Base-by-base conservation (phyloP, 2,888 invertebrate species). In the Zeuzera pyrina region DNA sequence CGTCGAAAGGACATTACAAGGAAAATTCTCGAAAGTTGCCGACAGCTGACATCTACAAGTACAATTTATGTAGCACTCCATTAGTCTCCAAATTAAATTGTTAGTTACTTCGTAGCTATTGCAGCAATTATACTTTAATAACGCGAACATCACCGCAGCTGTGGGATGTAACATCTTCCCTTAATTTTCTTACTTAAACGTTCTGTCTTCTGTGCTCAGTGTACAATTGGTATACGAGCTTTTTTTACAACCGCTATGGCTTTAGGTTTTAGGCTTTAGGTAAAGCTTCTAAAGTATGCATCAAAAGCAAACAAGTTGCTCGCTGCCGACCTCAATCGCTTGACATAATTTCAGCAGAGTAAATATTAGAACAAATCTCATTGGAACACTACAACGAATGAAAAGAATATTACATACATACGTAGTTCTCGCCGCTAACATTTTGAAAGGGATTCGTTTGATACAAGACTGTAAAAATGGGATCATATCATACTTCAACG, bases 1-100 rank as follows among this genome's bases (percentile, higher is more conserved):
- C 66, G 57, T 60, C 53, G 59, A 65, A 64, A 71, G 68, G 74
- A 77, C 76, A 78, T 81, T 79, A 78, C 71, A 67, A 71, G 71
- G 73, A 70, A 73, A 74, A 71, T 69, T 74, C 55, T 52, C 60
- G 45, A 61, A 74, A 79, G 68, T 79, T 78, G 64, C 51, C 70
- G 78, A 77, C 79, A 76, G 72, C 72, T 79, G 81, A 79, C 81
- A 77, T 76, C 73, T 60, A 63, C 65, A 69, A 78, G 76, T 72
- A 72, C 63, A 61, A 79, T 79, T 83, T 78, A 81, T 74, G 71
- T 64, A 61, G 65, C 64, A 52, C 56, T 55, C 58, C 47, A 48
- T 56, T 57, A 66, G 63, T 60, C 61, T 57, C 64, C 64, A 70
- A 78, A 78, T 73, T 76, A 72, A 78, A 76, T 63, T 69, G 73